These are phyloP conservation scores for Cranoglanis bouderius DNA, from an alignment of 2,113 vertebrate genomes.

Conservation along the genomic window DNA sequence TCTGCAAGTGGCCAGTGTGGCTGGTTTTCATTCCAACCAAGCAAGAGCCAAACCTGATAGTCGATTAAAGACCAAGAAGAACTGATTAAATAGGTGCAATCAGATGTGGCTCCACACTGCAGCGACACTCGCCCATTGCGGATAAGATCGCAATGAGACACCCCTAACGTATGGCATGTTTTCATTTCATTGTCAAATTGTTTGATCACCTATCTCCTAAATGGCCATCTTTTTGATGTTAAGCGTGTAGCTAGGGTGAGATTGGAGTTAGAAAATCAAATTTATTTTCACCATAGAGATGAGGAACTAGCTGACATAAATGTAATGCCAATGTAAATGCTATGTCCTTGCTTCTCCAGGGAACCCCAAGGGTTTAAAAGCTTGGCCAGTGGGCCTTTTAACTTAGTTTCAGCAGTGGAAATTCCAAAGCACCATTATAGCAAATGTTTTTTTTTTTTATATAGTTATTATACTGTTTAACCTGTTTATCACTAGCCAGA, in stretches of 20 bases:
- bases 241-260: no score
- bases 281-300: neutral
- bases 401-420: neutral
- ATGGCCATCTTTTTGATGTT: no score
- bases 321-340: no score
- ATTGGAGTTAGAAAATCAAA: no score
- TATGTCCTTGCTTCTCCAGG: neutral
- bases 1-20: neutral
- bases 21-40: neutral
- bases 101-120: neutral
- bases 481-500: no score
- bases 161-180: no score
- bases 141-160: no score
- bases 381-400: neutral
- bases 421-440: neutral
- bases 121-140: no score
- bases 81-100: neutral
- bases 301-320: neutral
- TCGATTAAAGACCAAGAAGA: neutral
- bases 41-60: neutral
- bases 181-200: no score
- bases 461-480: neutral
- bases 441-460: neutral
- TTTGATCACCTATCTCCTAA: no score
- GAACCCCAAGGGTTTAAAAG: neutral